Evolutionary conservation across 2,113 vertebrate genomes (phyloP), one percentile per base, ranked within the genome.

Genomic region (Monopterus albus): DNA sequence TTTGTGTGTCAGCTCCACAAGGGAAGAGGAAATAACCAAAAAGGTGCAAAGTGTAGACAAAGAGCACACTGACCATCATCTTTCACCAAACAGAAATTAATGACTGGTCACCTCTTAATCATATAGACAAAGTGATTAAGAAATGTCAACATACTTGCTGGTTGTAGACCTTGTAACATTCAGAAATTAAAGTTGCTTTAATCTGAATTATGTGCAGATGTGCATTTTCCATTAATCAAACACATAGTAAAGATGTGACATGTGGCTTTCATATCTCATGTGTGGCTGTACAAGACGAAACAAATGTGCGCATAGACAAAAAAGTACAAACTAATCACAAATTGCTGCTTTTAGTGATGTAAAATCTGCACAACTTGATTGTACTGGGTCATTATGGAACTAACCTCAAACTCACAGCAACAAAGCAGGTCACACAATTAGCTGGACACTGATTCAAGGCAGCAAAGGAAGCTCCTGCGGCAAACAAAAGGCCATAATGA

Each of bases 91-190:
- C 35, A 62, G 40, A 26, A 51, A 62, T 51, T 65, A 73, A 76
- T 67, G 65, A 60, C 26, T 5, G 47, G 60, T 62, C 56, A 70
- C 51, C 51, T 67, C 79, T 55, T 38, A 18, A 60, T 35, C 49
- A 72, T 50, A 31, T 14, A 66, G 46, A 58, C 50, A 14, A 29
- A 58, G 57, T 6, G 21, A 73, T 78, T 63, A 65, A 2, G 59
- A 82, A 82, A 86, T 80, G 76, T 15, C 78, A 82, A 45, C 21
- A 18, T 26, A n/a, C 25, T 58, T 0, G 4, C 28, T 1, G 5
- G 49, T n/a, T 13, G 57, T 29, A 46, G 17, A 36, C 23, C 15
- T n/a, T 63, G 36, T 18, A 39, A 28, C 53, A 40, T 25, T 35
- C 8, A 12, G 14, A 59, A 40, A 77, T 70, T 80, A 67, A 52